Evolutionary conservation across 2,888 invertebrate genomes (phyloP), one percentile per base, ranked within the genome.

Genomic region (Caenorhabditis sulstoni): DNA sequence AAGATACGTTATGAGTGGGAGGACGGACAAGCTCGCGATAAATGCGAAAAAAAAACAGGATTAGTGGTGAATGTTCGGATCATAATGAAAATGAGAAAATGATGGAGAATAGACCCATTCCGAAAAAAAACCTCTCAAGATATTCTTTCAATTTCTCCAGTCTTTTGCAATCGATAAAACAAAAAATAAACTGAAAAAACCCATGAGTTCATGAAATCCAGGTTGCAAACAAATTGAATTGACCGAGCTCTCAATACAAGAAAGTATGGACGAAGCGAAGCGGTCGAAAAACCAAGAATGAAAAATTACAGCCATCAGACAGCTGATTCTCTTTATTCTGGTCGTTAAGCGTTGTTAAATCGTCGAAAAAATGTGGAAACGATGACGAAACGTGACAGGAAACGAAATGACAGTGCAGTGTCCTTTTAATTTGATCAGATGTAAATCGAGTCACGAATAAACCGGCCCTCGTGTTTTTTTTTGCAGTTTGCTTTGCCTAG

Each of bases 341-440:
- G 29, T 20, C 45, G 37, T 18, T 16, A 44, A 16, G 22, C 41
- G 44, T 64, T 53, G 57, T 64, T 58, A 58, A 52, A 29, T 29
- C 49, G 44, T 37, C 49, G 47, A 16, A 14, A 22, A 39, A 58
- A 50, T 58, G 39, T 23, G 44, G 9, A 59, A 12, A 58, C 20
- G 35, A 29, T 18, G 59, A 61, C 39, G 41, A 64, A 64, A 71
- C 53, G 71, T 64, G 64, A 73, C 57, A 49, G 39, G n/a, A 71
- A 55, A 55, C 23, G 45, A 58, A 23, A 47, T 41, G 49, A 44
- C 57, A 23, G 39, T 52, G 50, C 52, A 44, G 50, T 64, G 64
- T 44, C 49, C 49, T 64, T 61, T 64, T 73, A 73, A 73, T 73
- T 64, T 41, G 73, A 73, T 73, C 64, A 55, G 49, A 49, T 57